phyloP scores from a whole-genome alignment of 2,113 vertebrate genomes.

The Geothlypis trichas region DNA sequence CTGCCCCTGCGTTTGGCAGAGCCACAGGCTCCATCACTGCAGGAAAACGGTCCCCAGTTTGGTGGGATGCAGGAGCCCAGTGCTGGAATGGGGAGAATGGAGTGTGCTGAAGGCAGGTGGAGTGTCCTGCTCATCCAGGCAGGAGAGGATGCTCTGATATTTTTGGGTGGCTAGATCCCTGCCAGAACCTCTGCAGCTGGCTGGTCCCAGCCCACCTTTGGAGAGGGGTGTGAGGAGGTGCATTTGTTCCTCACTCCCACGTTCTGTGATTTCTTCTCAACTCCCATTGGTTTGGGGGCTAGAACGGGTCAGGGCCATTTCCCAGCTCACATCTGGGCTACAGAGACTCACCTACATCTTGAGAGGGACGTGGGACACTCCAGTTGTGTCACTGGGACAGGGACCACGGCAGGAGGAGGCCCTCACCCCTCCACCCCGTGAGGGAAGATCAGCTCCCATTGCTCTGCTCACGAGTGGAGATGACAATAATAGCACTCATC shows the following conservation, averaged over 20 bases:
- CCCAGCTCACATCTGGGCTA: neutral
- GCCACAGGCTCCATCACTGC: neutral
- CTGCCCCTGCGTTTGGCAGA: neutral
- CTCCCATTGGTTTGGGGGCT: fast-evolving
- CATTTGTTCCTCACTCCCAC: fast-evolving
- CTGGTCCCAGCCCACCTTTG: neutral
- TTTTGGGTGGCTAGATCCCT: neutral
- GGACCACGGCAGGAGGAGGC: fast-evolving
- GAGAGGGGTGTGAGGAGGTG: too few relatives aligned
- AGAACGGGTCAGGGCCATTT: neutral
- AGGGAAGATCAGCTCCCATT: constrained; percentile 54
- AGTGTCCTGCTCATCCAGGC: fast-evolving
- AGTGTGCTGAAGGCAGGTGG: neutral
- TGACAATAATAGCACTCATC: constrained; percentile 85
- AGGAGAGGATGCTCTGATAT: neutral
- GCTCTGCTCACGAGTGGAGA: constrained; percentile 68
- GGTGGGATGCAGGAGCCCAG: neutral
- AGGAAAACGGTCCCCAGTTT: fast-evolving
- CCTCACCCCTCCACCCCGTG: neutral
- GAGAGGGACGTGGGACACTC: fast-evolving
- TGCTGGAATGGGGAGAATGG: neutral
- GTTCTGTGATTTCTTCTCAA: neutral
- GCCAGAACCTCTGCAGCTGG: neutral
- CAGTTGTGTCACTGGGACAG: neutral
- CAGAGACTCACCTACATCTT: fast-evolving